phyloP scores from a whole-genome alignment of 2,888 invertebrate species.

The Petrolisthes cinctipes region DNA sequence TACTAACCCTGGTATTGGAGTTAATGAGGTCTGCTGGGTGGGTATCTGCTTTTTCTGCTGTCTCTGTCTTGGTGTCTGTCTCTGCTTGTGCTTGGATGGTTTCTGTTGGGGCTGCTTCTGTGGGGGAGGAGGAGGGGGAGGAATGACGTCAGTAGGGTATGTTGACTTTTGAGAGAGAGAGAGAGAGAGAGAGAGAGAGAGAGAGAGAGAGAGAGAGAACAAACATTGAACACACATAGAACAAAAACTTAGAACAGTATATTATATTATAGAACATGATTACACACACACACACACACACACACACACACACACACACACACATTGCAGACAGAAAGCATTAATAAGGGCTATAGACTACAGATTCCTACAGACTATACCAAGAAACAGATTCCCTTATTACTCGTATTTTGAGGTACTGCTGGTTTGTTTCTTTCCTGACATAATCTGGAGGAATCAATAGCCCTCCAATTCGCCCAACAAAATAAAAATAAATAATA shows the following conservation, averaged over 20 bases:
- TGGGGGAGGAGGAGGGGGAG: background rate
- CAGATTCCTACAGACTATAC: no score
- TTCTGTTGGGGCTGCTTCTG: background rate
- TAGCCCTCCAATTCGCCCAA: no score
- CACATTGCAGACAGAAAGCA: background rate
- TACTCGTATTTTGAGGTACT: no score
- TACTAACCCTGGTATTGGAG: no score
- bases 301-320: background rate
- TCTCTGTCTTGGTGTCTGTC: conserved; percentile 18
- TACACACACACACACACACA: conserved; percentile 4
- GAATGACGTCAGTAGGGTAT: background rate
- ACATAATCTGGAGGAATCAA: no score
- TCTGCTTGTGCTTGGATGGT: background rate
- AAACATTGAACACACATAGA: background rate
- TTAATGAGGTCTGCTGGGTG: conserved; percentile 30
- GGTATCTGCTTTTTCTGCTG: conserved; percentile 25
- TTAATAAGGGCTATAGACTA: background rate
- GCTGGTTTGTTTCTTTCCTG: no score
- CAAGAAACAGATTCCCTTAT: no score
- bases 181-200: background rate
- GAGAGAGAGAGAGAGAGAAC: background rate
- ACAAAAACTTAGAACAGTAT: background rate
- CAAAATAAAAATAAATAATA: no score
- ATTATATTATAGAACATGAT: background rate
- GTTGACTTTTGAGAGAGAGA: no score